These are phyloP conservation scores for Poecile montanus DNA, from an alignment of 2,797 vertebrate species.

Conservation along the genomic window DNA sequence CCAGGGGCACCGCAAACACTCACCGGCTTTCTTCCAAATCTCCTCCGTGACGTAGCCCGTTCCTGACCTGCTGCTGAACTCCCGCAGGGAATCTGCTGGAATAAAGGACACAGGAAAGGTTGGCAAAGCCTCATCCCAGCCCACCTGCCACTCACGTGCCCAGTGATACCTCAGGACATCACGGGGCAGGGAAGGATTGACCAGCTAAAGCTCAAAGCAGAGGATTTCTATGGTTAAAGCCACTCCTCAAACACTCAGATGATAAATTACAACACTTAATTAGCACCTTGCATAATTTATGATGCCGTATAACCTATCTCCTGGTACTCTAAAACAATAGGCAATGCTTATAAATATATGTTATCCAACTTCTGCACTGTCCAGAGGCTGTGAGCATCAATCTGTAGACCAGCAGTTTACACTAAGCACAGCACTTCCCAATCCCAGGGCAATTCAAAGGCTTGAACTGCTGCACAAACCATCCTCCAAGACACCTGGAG, in stretches of 20 bases:
- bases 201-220: neutral
- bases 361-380: neutral
- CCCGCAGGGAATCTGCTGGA: conserved; percentile 88
- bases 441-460: neutral
- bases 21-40: conserved; percentile 99
- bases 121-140: conserved; percentile 10
- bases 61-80: conserved; percentile 87
- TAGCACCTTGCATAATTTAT: conserved; percentile 55
- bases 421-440: neutral
- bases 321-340: neutral
- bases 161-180: rapidly evolving
- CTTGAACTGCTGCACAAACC: neutral
- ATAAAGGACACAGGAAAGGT: neutral
- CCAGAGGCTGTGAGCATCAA: neutral
- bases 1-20: conserved; percentile 31
- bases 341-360: neutral
- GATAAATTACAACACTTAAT: conserved; percentile 52
- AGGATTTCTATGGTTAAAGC: neutral
- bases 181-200: neutral
- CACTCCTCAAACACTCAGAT: neutral
- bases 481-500: neutral
- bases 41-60: conserved; percentile 96
- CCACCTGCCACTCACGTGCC: neutral
- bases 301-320: neutral
- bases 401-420: neutral